Base-by-base conservation (phyloP, 2,113 vertebrate species). In the Ginglymostoma cirratum region DNA sequence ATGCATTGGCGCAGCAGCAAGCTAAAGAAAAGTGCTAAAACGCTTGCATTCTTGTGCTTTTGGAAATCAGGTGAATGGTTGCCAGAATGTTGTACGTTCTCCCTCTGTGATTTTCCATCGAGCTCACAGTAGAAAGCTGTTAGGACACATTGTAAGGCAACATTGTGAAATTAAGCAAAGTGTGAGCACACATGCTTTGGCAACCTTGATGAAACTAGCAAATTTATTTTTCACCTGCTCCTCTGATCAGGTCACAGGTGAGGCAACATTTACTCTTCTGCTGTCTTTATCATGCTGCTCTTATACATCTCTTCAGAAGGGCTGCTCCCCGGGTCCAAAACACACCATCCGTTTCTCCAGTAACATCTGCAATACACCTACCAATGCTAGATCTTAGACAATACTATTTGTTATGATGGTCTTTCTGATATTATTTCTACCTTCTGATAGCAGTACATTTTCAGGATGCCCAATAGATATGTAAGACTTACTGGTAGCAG, bases 211-310 rank as follows among this genome's bases (percentile, higher is more conserved):
- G 89, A n/a, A 34, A 93, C 19, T n/a, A 65, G 34, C 89, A 93
- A 66, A 93, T 93, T 93, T 93, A 93, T 93, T 93, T 93, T n/a
- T 66, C 89, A 93, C 61, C 89, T 93, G 89, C 89, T 93, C 89
- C 89, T 23, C 65, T 17, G 89, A 93, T 66, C n/a, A 65, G 89
- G 89, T 93, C 17, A 66, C 89, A 66, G 89, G 89, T 93, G 89
- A 93, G 89, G 12, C 5, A 66, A 7, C 30, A 21, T 66, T 93
- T 61, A 23, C 19, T 66, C 34, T 93, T 6, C 61, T 66, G 17
- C 61, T 93, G 19, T 6, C 89, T 93, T n/a, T 61, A 66, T 38
- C 61, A 66, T 30, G 61, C 15, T 65, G 55, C 89, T 66, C 55
- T 38, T 83, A 21, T 45, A 17, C 80, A 42, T 15, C 24, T 70